Evolutionary conservation across 2,113 vertebrate genomes (phyloP).

Genomic region (Podarcis raffonei): DNA sequence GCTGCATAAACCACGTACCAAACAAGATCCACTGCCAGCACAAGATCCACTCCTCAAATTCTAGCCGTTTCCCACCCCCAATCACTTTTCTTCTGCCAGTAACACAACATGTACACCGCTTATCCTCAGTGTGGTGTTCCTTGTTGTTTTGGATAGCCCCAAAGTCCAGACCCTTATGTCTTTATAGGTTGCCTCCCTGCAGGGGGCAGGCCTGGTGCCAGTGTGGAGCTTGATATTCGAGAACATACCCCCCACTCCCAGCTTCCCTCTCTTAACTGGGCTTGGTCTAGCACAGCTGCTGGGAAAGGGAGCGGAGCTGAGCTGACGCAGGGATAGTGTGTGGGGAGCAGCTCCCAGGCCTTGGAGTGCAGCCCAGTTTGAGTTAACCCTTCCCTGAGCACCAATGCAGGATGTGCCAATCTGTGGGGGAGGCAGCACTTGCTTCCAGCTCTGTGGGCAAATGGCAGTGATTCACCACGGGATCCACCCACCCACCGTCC

Average conservation of each 20-base stretch:
- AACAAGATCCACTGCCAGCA: too few species aligned
- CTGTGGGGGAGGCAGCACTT: not conserved
- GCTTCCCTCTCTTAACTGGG: slow-evolving; percentile 27
- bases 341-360: slow-evolving; percentile 26
- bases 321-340: slow-evolving; percentile 33
- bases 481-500: not conserved
- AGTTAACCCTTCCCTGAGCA: slow-evolving; percentile 25
- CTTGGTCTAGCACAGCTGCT: slow-evolving; percentile 34
- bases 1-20: not conserved
- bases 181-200: slow-evolving; percentile 5
- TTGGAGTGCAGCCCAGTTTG: slow-evolving; percentile 21
- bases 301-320: slow-evolving; percentile 33
- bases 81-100: not conserved
- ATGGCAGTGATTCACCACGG: slow-evolving; percentile 23
- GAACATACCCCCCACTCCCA: slow-evolving; percentile 8
- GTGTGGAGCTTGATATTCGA: slow-evolving; percentile 16
- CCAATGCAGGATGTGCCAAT: slow-evolving; percentile 24
- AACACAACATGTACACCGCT: not conserved
- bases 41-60: not conserved
- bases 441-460: slow-evolving; percentile 7
- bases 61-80: not conserved
- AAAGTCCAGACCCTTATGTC: not conserved
- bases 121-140: not conserved
- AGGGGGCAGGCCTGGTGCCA: slow-evolving; percentile 31
- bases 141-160: not conserved